Base-by-base conservation (phyloP, 2,888 invertebrate genomes). In the Ophraella communa region DNA sequence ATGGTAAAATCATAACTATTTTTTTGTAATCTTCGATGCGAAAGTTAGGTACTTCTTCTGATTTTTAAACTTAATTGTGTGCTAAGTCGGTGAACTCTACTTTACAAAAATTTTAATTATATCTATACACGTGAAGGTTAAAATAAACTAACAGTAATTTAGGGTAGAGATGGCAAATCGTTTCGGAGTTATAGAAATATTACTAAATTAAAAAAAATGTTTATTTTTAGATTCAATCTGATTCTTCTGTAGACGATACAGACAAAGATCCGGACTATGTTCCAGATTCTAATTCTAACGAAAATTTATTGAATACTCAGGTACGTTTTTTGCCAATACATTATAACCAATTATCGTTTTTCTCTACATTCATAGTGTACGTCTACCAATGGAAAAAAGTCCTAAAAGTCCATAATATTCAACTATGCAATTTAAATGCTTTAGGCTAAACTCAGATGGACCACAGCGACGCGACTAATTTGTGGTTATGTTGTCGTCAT, bases 221-320 rank as follows among this genome's bases (percentile, higher is more conserved):
- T 47, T 8, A 47, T 10, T 47, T 47, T 47, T 4, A 47, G 47
- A 20, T 47, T 47, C 47, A 47, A 21, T 47, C 47, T 47, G 47
- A 21, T 47, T 47, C 47, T 47, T 47, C 47, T 47, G 21, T 47
- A 47, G 47, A 47, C 21, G 20, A 47, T 47, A 47, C 47, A 47
- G 21, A 18, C 47, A 47, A 47, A 47, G 47, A 47, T 47, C 47
- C 47, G 14, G 21, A 47, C 20, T 21, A 21, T 20, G 47, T 47
- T 47, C 47, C 21, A 47, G 47, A 21, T 47, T 47, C 3, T 20
- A 11, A 47, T 47, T 21, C 21, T 21, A 47, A 47, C 21, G 47
- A 47, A 47, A 47, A 47, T 20, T 47, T 21, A 47, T n/a, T 47
- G 11, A 47, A 47, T 47, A 47, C 11, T 47, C 1, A 47, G 21